Evolutionary conservation across 2,113 vertebrate genomes (phyloP).

Genomic region (Antigone vipio): DNA sequence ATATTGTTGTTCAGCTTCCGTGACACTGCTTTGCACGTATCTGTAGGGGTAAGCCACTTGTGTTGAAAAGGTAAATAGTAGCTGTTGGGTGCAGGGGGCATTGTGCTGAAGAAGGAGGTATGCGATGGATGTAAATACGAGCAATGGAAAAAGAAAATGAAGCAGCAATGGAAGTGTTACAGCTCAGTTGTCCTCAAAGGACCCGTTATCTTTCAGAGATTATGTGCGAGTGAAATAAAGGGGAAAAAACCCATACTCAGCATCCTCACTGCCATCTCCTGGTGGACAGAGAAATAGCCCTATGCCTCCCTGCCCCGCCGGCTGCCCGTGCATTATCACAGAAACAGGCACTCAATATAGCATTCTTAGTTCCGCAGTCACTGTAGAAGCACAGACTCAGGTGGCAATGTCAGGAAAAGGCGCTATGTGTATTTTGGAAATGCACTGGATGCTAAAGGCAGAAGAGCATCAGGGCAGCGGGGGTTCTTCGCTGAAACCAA

Average conservation of each 20-base stretch:
- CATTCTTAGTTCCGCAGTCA: not conserved
- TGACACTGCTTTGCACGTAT: not conserved
- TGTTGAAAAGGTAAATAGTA: not conserved
- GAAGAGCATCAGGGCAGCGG: not conserved
- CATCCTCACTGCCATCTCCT: conserved; percentile 70
- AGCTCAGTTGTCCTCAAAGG: conserved; percentile 36
- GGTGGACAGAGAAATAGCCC: conserved; percentile 41
- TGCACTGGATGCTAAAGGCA: not conserved
- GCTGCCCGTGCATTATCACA: not conserved
- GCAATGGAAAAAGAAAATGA: not conserved
- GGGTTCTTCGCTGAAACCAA: not conserved
- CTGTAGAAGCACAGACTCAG: not conserved
- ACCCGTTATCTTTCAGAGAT: not conserved
- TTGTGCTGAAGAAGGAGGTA: not conserved
- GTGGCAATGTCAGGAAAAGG: not conserved
- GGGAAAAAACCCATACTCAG: not conserved
- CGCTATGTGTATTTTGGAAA: not conserved
- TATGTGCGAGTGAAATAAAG: not conserved
- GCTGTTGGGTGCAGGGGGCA: too few species aligned
- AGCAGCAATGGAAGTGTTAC: not conserved
- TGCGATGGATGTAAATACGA: not conserved
- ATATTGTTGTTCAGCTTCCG: rapidly evolving
- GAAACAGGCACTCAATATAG: not conserved
- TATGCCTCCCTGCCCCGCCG: rapidly evolving
- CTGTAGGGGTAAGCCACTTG: not conserved